A percentile compares a stretch with the other conserved stretches of the same genome.
Evolutionary conservation across 2,888 invertebrate species (phyloP).

Genomic region (Stegophylla sp.): DNA sequence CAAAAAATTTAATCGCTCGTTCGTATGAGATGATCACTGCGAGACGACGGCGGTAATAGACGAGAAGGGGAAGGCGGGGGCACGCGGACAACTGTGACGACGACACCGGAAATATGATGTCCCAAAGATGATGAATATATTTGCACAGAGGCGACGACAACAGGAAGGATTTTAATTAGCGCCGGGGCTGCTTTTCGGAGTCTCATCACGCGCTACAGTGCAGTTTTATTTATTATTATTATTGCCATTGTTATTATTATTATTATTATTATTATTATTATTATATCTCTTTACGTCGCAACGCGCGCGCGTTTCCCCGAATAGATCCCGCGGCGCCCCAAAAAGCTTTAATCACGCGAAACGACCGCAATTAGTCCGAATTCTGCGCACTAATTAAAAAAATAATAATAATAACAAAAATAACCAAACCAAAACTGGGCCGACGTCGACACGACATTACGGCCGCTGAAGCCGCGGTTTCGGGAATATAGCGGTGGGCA

Average conservation of each 20-base stretch:
- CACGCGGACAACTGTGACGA: not conserved
- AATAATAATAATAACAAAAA: conserved; percentile 38
- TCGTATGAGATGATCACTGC: not conserved
- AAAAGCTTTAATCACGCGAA: conserved; percentile 52
- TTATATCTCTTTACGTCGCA: conserved; percentile 26
- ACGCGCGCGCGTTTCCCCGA: conserved; percentile 17
- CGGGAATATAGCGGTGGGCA: not conserved
- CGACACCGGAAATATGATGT: conserved; percentile 25
- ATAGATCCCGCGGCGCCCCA: conserved; percentile 24
- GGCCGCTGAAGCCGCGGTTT: not conserved
- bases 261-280: conserved; percentile 46
- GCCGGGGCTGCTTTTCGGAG: conserved; percentile 31
- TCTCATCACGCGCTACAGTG: conserved; percentile 48
- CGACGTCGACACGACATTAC: not conserved
- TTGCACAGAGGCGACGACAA: conserved; percentile 16
- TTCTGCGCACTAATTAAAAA: conserved; percentile 47
- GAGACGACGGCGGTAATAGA: not conserved
- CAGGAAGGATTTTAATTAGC: conserved; percentile 44
- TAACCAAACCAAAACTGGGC: conserved; percentile 13
- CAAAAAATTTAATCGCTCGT: not conserved
- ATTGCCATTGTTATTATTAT: conserved; percentile 44
- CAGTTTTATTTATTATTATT: conserved; percentile 54
- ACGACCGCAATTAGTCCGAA: conserved; percentile 54
- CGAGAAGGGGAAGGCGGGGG: not conserved
- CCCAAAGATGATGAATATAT: conserved; percentile 45